Evolutionary conservation across 2,888 invertebrate species (phyloP).

Genomic region (Oscheius sp.): DNA sequence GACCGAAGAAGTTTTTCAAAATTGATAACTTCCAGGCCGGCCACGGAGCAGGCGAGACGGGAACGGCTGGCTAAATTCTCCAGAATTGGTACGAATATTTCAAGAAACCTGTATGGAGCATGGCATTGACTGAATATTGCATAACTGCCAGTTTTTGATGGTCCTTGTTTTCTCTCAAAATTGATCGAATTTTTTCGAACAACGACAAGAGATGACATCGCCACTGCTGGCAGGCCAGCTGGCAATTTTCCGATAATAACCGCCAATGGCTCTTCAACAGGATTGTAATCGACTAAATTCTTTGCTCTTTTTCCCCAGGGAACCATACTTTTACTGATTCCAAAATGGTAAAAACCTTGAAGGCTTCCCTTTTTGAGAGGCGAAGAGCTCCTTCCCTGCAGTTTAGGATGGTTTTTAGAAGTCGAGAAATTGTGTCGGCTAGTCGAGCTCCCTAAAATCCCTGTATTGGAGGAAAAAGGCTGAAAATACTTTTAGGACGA

Average conservation of each 20-base stretch:
- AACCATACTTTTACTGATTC: conserved; percentile 41
- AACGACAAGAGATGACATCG: conserved; percentile 50
- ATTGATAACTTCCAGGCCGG: conserved; percentile 58
- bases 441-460: conserved; percentile 81
- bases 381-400: conserved; percentile 77
- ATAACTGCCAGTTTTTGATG: conserved; percentile 27
- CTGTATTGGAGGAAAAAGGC: too few relatives aligned
- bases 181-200: conserved; percentile 73
- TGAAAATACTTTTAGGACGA: conserved; percentile 38
- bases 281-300: conserved; percentile 23
- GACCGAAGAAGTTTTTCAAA: conserved; percentile 43
- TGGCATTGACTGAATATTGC: conserved; percentile 41
- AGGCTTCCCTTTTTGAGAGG: conserved; percentile 49
- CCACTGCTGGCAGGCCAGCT: conserved; percentile 49
- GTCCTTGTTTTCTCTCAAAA: conserved; percentile 63
- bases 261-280: conserved; percentile 39
- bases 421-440: conserved; percentile 80
- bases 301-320: neutral
- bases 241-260: conserved; percentile 28
- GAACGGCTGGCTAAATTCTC: conserved; percentile 30
- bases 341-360: conserved; percentile 52
- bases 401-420: conserved; percentile 79
- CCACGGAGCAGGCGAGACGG: conserved; percentile 44
- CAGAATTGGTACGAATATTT: neutral
- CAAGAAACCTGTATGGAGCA: conserved; percentile 44